Percentiles rank a stretch among this genome's conserved stretches.
These are phyloP conservation scores for Heliangelus exortis DNA, from an alignment of 2,797 vertebrate species.

Conservation along the genomic window DNA sequence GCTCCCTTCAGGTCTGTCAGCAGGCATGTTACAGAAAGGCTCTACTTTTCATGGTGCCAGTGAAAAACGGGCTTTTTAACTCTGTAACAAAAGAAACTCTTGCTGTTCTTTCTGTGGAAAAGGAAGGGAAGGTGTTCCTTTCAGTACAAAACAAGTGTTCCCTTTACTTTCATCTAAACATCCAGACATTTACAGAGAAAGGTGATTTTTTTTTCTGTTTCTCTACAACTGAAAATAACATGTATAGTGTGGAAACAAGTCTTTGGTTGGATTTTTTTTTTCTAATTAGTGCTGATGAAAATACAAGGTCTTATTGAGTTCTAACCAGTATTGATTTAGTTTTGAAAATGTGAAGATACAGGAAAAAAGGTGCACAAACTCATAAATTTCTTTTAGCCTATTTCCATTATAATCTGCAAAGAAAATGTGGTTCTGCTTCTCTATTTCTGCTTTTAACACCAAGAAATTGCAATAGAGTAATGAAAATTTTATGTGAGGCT, in stretches of 20 bases:
- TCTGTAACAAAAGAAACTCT: background rate
- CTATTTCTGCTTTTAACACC: conserved; percentile 35
- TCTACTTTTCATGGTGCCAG: background rate
- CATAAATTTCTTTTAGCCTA: background rate
- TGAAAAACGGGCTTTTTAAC: background rate
- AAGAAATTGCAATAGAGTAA: background rate
- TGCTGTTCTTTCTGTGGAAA: background rate
- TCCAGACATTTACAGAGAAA: background rate
- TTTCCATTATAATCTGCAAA: background rate
- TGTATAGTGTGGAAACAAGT: background rate
- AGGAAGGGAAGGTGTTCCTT: background rate
- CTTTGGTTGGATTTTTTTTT: background rate
- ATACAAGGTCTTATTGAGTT: background rate
- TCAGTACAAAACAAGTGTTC: background rate
- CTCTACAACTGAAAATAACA: background rate
- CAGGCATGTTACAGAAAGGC: background rate
- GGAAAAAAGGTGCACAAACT: background rate
- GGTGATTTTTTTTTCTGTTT: background rate
- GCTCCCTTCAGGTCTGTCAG: background rate
- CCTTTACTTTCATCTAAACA: background rate
- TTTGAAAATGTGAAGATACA: background rate
- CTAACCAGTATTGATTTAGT: background rate
- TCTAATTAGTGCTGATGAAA: background rate
- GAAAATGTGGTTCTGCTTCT: background rate
- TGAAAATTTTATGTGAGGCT: conserved; percentile 29